Conservation (phyloP, 1,140 invertebrate species). For the Papilio dardanus region DNA sequence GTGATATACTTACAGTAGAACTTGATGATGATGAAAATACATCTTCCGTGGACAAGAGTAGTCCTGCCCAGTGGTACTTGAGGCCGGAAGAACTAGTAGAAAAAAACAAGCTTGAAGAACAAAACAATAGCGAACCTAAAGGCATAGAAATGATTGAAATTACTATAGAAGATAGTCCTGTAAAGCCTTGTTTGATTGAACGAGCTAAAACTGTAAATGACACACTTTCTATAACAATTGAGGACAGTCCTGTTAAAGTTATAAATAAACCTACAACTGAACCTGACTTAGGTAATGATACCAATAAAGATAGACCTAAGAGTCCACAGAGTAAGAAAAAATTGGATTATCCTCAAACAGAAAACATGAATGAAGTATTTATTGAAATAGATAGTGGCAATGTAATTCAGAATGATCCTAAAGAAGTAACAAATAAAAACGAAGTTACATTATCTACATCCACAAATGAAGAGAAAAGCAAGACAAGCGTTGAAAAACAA, state of each 20-base stretch:
- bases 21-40: constrained; percentile 65
- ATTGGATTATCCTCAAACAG: constrained; percentile 61
- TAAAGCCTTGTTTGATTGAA: constrained; percentile 54
- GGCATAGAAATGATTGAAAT: constrained; percentile 63
- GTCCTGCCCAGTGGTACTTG: constrained; percentile 68
- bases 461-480: background rate
- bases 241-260: constrained; percentile 70
- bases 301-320: constrained; percentile 46
- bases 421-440: background rate
- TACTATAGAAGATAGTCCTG: constrained; percentile 75
- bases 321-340: constrained; percentile 67
- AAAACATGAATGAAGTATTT: constrained; percentile 59
- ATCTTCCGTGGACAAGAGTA: constrained; percentile 44
- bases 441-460: background rate
- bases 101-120: constrained; percentile 50
- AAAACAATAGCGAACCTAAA: constrained; percentile 71
- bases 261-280: constrained; percentile 35
- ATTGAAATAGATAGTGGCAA: constrained; percentile 32
- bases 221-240: constrained; percentile 65
- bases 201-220: constrained; percentile 47
- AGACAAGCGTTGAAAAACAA: background rate
- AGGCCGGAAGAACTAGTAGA: constrained; percentile 62
- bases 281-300: constrained; percentile 42
- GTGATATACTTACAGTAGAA: constrained; percentile 60
- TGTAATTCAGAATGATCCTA: constrained; percentile 28